Base-by-base conservation (phyloP, 2,888 invertebrate genomes). In the Lacanobia oleracea region DNA sequence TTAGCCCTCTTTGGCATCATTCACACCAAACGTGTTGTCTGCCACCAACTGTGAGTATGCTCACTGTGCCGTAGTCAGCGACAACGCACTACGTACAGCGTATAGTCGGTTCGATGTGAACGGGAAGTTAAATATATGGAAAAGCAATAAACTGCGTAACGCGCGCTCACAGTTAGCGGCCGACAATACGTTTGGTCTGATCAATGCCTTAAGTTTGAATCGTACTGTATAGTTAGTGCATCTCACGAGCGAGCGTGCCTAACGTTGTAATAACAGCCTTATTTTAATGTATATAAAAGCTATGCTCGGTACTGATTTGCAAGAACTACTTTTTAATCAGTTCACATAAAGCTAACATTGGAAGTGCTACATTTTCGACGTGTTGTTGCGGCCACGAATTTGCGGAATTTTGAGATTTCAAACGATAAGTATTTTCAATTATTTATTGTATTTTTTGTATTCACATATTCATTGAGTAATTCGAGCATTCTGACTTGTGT, bases 371-470 rank as follows among this genome's bases (percentile, higher is more conserved):
- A 60, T 53, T 70, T n/a, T 69, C 79, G 59, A 8, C 78, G 61
- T 59, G 74, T 75, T 48, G 74, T 77, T 59, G 63, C 66, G 12
- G 80, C 16, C 59, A 54, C 50, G 65, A 33, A 12, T 64, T 37
- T 27, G 80, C 69, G 82, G 80, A 75, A 84, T 75, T 81, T 82
- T 81, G 75, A 79, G 79, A 81, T 75, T 67, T 86, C 77, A 76
- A 79, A 80, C 81, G 81, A 81, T 84, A 85, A 82, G 84, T 83
- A 82, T 74, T 60, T 66, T 78, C 62, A 62, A 72, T 77, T 78
- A 68, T 80, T 43, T 75, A 50, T 73, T 68, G 14, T 67, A 61
- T 62, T 66, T 67, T 43, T 60, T 18, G 12, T 57, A 50, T 50
- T 70, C 60, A 53, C 43, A 50, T 51, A 27, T 54, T 37, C 33